Evolutionary conservation across 2,888 invertebrate genomes (phyloP), one percentile per base, ranked within the genome.

Genomic region (Phragmatobia fuliginosa): DNA sequence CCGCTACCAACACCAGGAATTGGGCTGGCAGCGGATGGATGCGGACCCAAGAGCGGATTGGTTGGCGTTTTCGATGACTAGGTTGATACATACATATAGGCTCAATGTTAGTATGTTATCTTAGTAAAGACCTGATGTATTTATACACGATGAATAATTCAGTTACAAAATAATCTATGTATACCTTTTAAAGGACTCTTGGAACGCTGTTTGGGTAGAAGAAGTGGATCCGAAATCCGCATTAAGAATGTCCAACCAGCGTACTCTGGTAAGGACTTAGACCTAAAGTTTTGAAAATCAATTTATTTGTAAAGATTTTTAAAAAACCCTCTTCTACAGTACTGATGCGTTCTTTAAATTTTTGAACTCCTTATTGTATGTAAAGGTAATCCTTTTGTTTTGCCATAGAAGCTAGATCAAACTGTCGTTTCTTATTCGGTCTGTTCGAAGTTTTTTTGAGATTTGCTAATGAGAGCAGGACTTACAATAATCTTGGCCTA

Each of bases 121-220:
- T n/a, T n/a, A 1, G 4, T n/a, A 45, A 21, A n/a, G 18, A 41
- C 16, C 5, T 41, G 18, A 41, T 5, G 0, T n/a, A 21, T 45
- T 45, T 45, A 5, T 41, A 41, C 18, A 21, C 41, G 41, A 45
- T 14, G 36, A 36, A 36, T 52, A 11, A 16, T 16, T 28, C 2
- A 16, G 28, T 28, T 56, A 6, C 7, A 1, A 25, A 8, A 25
- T 25, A 52, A 67, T 11, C 6, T 25, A n/a, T 25, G 18, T 10
- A 25, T 38, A 36, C 18, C 41, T 21, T 31, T 74, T 77, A 72
- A 73, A 93, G 93, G 79, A 91, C 60, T 93, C 90, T 72, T 93
- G 92, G 93, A 86, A 93, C 68, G 79, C 78, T 11, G 84, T 90
- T 1, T 91, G 91, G 91, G 85, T 84, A 69, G 92, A 93, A 81